phyloP scores from a whole-genome alignment of 2,113 vertebrate species.

The Leptobrachium leishanense region DNA sequence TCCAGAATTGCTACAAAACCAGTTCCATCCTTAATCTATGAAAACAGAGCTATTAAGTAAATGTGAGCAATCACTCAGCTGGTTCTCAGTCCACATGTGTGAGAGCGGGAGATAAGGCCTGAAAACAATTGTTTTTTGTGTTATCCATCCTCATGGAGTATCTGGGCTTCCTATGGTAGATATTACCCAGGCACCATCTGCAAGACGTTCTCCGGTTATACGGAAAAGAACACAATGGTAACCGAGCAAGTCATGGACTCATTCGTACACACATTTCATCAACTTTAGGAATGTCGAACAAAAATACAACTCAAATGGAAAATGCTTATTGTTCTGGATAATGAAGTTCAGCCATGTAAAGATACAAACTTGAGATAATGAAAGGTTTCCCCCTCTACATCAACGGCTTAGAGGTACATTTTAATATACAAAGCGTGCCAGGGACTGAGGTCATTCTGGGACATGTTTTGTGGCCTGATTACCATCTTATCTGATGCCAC shows the following conservation, averaged over 20 bases:
- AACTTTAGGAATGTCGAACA: too few relatives aligned
- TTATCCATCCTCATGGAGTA: background rate
- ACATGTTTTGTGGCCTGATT: too few relatives aligned
- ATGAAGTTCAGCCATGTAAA: too few relatives aligned
- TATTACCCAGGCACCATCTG: background rate
- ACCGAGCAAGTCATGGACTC: background rate
- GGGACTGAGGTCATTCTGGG: too few relatives aligned
- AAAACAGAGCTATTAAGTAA: conserved; percentile 2
- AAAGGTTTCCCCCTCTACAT: too few relatives aligned
- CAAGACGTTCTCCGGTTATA: background rate
- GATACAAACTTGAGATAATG: too few relatives aligned
- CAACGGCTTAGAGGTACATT: too few relatives aligned
- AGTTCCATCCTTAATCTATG: background rate
- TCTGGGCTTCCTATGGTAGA: background rate
- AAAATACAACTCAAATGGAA: too few relatives aligned
- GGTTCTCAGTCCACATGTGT: background rate
- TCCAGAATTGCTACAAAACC: too few relatives aligned
- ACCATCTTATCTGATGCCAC: too few relatives aligned
- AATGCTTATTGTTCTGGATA: too few relatives aligned
- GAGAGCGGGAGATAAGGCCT: background rate
- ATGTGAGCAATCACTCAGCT: conserved; percentile 3
- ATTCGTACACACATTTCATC: background rate
- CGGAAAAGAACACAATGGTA: background rate
- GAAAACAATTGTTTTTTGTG: background rate
- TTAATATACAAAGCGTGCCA: too few relatives aligned